Conservation (phyloP, 2,797 vertebrate species). For the Capromys pilorides region DNA sequence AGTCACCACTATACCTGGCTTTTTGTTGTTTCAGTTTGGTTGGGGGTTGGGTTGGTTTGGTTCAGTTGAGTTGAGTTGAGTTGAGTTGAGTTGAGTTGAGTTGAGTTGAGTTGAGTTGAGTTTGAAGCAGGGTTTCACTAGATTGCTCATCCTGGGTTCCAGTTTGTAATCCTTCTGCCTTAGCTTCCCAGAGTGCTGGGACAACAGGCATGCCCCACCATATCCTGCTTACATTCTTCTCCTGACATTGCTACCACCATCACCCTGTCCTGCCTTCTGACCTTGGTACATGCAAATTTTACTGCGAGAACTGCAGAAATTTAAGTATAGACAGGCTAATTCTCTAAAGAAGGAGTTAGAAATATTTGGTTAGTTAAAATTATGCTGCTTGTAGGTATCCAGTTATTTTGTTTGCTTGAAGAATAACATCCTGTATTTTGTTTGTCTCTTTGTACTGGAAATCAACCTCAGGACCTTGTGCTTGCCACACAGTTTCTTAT, state of each 20-base stretch:
- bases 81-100: background rate
- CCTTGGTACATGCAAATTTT: slow-evolving; percentile 4
- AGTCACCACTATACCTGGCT: background rate
- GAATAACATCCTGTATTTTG: background rate
- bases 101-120: no score
- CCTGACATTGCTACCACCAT: background rate
- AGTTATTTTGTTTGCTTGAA: slow-evolving; percentile 23
- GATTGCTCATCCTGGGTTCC: background rate
- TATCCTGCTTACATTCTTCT: background rate
- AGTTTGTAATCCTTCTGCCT: background rate
- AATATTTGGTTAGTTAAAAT: slow-evolving; percentile 18
- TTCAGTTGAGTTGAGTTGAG: no score
- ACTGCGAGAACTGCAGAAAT: slow-evolving; percentile 17
- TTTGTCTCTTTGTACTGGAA: background rate
- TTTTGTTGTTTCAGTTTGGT: background rate
- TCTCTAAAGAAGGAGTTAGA: slow-evolving; percentile 20
- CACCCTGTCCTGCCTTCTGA: background rate
- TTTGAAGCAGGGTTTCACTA: background rate
- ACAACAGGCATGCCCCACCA: background rate
- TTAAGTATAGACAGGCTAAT: background rate
- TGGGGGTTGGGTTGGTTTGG: background rate
- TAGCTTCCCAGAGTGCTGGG: background rate
- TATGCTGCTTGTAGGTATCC: background rate
- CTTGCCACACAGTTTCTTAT: no score
- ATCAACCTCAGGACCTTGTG: no score